These are phyloP conservation scores for Neodiprion fabricii DNA, from an alignment of 1,140 invertebrate genomes.

Conservation along the genomic window DNA sequence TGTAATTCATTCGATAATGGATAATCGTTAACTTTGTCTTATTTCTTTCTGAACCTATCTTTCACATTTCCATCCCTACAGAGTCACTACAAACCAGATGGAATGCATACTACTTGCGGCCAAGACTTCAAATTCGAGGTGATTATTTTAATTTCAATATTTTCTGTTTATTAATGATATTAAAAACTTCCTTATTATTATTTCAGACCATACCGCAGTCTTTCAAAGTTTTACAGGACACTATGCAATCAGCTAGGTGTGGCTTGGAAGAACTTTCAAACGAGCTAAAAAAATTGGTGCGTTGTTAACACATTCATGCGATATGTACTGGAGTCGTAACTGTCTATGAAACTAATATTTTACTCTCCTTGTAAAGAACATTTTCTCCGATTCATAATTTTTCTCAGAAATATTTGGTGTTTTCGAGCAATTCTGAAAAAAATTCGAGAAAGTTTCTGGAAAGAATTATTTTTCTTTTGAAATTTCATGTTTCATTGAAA, in stretches of 20 bases:
- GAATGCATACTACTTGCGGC: neutral
- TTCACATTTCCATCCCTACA: neutral
- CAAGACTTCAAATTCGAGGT: conserved; percentile 3
- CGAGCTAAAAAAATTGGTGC: conserved; percentile 44
- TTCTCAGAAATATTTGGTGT: neutral
- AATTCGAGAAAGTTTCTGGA: too few species aligned
- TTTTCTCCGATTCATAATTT: neutral
- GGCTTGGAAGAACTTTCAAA: conserved; percentile 40
- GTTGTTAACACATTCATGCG: conserved; percentile 18
- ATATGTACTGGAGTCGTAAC: too few species aligned
- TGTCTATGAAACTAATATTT: too few species aligned
- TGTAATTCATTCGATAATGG: conserved; percentile 10
- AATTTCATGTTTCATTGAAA: too few species aligned
- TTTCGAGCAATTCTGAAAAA: neutral
- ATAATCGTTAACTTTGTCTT: too few species aligned
- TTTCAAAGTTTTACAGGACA: conserved; percentile 43
- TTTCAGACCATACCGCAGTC: conserved; percentile 37
- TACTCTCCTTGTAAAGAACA: too few species aligned
- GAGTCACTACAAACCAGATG: conserved; percentile 12
- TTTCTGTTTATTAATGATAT: neutral
- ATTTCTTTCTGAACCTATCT: neutral
- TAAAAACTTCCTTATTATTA: conserved; percentile 21
- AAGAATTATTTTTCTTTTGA: too few species aligned
- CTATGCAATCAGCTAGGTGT: conserved; percentile 40
- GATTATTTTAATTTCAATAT: neutral